Percentiles rank a stretch among this genome's conserved stretches.
These are phyloP conservation scores for Oreochromis spilurus DNA, from an alignment of 2,113 vertebrate species.

Conservation along the genomic window DNA sequence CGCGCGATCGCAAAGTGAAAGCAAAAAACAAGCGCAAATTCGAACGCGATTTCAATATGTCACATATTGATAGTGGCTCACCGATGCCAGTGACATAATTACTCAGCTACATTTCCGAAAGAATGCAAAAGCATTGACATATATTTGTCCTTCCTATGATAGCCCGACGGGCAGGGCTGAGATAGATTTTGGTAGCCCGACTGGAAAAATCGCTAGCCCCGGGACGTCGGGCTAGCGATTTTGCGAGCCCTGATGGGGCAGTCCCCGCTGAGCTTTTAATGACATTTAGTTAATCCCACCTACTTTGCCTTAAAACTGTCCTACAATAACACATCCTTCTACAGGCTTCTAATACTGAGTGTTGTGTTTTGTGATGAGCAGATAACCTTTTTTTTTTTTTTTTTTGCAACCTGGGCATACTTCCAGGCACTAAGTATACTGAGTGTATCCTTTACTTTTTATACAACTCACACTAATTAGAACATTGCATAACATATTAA, in stretches of 20 bases:
- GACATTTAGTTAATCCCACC: background rate
- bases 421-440: background rate
- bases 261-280: background rate
- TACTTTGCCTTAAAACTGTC: background rate
- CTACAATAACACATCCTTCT: background rate
- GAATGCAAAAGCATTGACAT: no score
- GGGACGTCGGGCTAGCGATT: no score
- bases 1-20: no score
- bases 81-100: no score
- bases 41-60: no score
- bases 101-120: no score
- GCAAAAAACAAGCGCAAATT: no score
- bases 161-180: no score
- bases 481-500: background rate
- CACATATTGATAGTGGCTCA: no score
- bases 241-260: background rate
- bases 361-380: background rate
- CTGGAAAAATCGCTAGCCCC: no score
- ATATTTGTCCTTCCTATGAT: no score
- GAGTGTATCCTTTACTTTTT: background rate
- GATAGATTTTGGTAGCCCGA: no score
- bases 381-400: background rate
- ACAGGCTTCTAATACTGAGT: background rate
- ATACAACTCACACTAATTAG: background rate
- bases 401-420: background rate